Base-by-base conservation (phyloP, 1,140 invertebrate species). In the Drosophila funebris region DNA sequence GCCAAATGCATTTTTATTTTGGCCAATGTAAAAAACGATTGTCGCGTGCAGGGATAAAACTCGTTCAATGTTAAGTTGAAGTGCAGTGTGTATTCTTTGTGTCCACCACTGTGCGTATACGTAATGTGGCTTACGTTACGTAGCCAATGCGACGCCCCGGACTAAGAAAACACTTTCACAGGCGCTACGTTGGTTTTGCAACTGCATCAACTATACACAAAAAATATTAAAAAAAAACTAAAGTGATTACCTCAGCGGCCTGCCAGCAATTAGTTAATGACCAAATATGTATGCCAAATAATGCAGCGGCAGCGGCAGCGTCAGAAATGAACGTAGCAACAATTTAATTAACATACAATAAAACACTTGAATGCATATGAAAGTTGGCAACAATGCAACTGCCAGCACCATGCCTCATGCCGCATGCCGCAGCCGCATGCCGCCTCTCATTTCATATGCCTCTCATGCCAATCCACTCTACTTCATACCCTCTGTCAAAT, bases 281-380 rank as follows among this genome's bases (percentile, higher is more conserved):
- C 82, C 82, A 85, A 88, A 88, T 87, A 87, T 88, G 71, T 87
- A 87, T 87, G 82, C 82, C 82, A 63, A 56, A 81, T 67, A 80
- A 71, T 72, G 80, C 83, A 83, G 67, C 61, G 43, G 53, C 68
- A 9, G 20, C 9, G 14, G 58, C 70, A 56, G 71, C 66, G 54
- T 39, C 37, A 8, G 52, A 63, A 70, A 66, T 60, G 78, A 70
- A 54, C 60, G 74, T 74, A 46, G 74, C 75, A 71, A 73, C 61
- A 62, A 68, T 77, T 87, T 67, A 78, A 87, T 87, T 85, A 85
- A 76, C 82, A 87, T 78, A 82, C 74, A 85, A 85, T 81, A 85
- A 87, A 87, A 63, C 78, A 78, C 75, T 62, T 63, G 72, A 83
- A 39, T 83, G 80, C 79, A 84, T 76, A 83, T 67, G 70, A 62